These are phyloP conservation scores for Branchellion lobata DNA, from an alignment of 2,888 invertebrate species.

Conservation along the genomic window DNA sequence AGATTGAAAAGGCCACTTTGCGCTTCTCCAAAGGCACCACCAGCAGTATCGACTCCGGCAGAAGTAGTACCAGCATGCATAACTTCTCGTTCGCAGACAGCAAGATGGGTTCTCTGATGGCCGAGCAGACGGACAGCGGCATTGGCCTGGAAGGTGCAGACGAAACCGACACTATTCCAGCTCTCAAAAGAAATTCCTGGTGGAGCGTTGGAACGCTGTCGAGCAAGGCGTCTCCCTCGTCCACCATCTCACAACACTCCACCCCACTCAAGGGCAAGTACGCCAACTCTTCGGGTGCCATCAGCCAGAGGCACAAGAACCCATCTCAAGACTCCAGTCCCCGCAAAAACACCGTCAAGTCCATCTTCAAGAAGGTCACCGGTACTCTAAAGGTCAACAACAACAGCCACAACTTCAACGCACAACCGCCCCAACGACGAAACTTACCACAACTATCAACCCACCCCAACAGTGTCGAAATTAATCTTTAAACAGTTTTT, in stretches of 20 bases:
- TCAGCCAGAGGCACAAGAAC: background rate
- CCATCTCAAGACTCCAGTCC: background rate
- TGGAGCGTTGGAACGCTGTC: slow-evolving; percentile 11
- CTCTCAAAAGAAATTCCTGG: slow-evolving; percentile 12
- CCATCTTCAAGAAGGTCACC: background rate
- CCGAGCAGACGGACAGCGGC: slow-evolving; percentile 34
- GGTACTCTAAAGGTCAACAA: background rate
- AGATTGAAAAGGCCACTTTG: slow-evolving; percentile 1
- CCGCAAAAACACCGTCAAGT: background rate
- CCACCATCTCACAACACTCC: background rate
- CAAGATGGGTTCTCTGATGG: slow-evolving; percentile 29
- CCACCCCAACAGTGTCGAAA: too few relatives aligned
- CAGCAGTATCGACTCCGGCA: background rate
- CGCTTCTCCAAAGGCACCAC: background rate
- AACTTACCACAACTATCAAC: background rate
- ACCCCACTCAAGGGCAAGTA: background rate
- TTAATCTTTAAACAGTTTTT: too few relatives aligned
- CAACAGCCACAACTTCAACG: background rate
- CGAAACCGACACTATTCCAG: background rate
- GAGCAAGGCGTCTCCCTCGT: background rate
- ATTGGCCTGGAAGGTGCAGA: slow-evolving; percentile 18
- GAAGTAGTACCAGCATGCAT: slow-evolving; percentile 17
- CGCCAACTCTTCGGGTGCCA: background rate
- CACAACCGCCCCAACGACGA: background rate
- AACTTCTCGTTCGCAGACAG: slow-evolving; percentile 38